A percentile compares a stretch with the other conserved stretches of the same genome.
phyloP scores from a whole-genome alignment of 2,113 vertebrate genomes.

The Anhinga rufa region DNA sequence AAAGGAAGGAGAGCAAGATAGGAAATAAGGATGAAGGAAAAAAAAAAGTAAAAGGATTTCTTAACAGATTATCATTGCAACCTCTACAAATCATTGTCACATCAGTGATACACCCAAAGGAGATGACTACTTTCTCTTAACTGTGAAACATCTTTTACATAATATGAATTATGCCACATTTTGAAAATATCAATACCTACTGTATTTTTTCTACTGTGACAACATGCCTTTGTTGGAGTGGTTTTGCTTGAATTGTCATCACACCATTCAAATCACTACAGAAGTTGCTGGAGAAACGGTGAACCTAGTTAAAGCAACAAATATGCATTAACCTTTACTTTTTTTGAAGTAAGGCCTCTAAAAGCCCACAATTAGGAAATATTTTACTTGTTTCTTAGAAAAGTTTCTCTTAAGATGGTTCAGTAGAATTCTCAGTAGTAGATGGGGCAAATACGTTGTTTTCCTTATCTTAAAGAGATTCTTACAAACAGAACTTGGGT shows the following conservation, averaged over 20 bases:
- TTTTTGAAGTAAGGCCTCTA: background rate
- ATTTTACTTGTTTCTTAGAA: background rate
- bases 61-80: background rate
- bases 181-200: conserved; percentile 50
- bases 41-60: background rate
- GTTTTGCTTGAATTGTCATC: conserved; percentile 86
- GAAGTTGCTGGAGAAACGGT: conserved; percentile 69
- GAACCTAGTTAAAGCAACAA: conserved; percentile 50
- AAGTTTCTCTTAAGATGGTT: background rate
- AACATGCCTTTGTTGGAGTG: conserved; percentile 78
- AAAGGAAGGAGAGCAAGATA: background rate
- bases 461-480: background rate
- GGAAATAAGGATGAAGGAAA: background rate
- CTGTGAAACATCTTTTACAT: background rate
- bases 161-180: background rate
- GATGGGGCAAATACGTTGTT: background rate
- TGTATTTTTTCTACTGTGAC: conserved; percentile 65
- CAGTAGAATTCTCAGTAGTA: background rate
- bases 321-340: background rate
- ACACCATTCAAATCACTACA: conserved; percentile 77
- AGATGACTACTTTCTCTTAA: background rate
- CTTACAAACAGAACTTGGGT: background rate
- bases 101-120: background rate
- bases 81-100: background rate
- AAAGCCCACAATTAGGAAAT: background rate